Conservation (phyloP, 2,113 vertebrate genomes). For the Salvelinus sp. region DNA sequence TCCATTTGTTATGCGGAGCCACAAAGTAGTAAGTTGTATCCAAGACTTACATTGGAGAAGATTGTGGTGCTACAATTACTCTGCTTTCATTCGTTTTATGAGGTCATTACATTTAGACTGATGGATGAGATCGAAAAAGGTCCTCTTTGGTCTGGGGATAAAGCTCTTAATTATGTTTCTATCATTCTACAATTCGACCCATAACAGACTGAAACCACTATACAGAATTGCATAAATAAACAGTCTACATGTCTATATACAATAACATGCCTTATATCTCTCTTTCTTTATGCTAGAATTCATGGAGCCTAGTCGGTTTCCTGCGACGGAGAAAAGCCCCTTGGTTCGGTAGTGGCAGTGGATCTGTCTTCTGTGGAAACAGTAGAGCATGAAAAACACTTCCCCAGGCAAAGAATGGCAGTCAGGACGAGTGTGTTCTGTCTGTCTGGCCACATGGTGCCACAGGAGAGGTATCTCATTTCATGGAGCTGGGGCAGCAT, state of each 20-base stretch:
- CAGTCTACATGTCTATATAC: not conserved
- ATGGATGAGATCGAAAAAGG: not conserved
- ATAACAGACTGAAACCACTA: no score
- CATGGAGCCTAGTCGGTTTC: not conserved
- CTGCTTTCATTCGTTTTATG: not conserved
- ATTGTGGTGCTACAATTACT: not conserved
- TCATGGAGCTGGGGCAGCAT: slow-evolving; percentile 42
- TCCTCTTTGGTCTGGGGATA: not conserved
- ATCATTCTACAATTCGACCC: no score
- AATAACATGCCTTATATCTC: not conserved
- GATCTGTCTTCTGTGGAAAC: slow-evolving; percentile 48
- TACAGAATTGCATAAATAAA: no score
- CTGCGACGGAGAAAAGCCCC: slow-evolving; percentile 24
- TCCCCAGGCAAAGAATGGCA: slow-evolving; percentile 52
- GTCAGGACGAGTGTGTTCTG: slow-evolving; percentile 50
- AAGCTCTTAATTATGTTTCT: no score
- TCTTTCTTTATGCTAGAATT: slow-evolving; percentile 15
- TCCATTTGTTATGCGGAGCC: not conserved
- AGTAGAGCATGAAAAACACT: slow-evolving; percentile 62
- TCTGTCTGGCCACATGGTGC: slow-evolving; percentile 50
- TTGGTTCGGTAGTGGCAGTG: slow-evolving; percentile 41
- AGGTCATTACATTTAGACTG: not conserved
- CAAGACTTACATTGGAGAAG: not conserved
- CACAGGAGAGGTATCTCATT: slow-evolving; percentile 48
- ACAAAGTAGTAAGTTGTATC: not conserved